A percentile compares a stretch with the other conserved stretches of the same genome.
phyloP scores from a whole-genome alignment of 2,888 invertebrate genomes.

The Volucella bombylans region DNA sequence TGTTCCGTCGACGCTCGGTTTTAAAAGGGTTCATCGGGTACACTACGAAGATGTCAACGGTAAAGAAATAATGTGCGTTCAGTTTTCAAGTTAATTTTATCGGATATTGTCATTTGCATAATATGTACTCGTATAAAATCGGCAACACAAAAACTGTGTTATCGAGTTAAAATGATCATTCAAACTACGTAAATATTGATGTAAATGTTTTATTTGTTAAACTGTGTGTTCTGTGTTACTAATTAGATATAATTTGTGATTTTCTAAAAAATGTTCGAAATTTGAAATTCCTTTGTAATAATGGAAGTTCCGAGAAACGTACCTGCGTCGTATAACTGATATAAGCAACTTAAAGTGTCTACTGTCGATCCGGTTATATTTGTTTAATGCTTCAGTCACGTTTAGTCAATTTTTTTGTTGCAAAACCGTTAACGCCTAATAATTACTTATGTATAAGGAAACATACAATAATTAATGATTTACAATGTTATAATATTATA shows the following conservation, averaged over 20 bases:
- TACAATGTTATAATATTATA: too few relatives aligned
- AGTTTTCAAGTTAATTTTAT: conserved; percentile 57
- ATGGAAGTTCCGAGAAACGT: too few relatives aligned
- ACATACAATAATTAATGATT: too few relatives aligned
- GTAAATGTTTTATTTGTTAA: conserved; percentile 34
- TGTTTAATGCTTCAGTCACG: too few relatives aligned
- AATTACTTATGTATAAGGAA: too few relatives aligned
- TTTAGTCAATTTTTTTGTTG: too few relatives aligned
- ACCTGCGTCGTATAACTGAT: too few relatives aligned
- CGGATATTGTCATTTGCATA: conserved; percentile 29
- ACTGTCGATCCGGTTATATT: too few relatives aligned
- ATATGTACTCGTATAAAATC: conserved; percentile 4
- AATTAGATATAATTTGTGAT: conserved; percentile 8
- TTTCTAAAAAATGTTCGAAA: not conserved
- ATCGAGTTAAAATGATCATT: conserved; percentile 39
- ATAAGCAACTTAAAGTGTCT: too few relatives aligned
- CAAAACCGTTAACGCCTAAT: too few relatives aligned
- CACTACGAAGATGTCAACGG: conserved; percentile 70
- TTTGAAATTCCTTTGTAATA: too few relatives aligned
- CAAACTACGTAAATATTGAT: conserved; percentile 39
- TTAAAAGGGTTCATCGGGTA: conserved; percentile 68
- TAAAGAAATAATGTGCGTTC: conserved; percentile 69
- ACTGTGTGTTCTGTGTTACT: conserved; percentile 26
- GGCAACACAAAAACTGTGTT: conserved; percentile 21
- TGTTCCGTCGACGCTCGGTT: conserved; percentile 30